Conservation (phyloP, 1,140 invertebrate genomes). For the Nasonia vitripennis region DNA sequence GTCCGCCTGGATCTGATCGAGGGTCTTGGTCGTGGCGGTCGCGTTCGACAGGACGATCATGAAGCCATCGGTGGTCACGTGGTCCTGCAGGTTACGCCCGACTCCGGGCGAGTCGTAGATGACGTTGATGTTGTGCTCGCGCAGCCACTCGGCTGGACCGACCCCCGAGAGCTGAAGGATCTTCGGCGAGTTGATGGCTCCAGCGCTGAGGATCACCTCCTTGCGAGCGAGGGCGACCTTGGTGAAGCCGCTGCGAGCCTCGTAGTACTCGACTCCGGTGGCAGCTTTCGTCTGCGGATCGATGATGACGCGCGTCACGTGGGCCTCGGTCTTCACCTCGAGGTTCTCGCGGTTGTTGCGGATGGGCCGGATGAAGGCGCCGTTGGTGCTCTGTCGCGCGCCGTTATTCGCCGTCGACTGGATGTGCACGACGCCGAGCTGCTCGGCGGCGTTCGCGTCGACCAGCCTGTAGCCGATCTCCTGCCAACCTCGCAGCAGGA, state of each 20-base stretch:
- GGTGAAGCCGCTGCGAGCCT: constrained; percentile 68
- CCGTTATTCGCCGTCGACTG: constrained; percentile 80
- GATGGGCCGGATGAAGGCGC: constrained; percentile 84
- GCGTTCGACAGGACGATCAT: constrained; percentile 74
- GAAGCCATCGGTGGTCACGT: constrained; percentile 77
- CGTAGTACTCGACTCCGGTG: constrained; percentile 80
- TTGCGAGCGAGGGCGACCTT: constrained; percentile 75
- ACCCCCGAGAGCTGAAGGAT: constrained; percentile 78
- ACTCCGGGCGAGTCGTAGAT: constrained; percentile 79
- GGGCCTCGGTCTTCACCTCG: constrained; percentile 80
- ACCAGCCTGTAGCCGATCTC: constrained; percentile 76
- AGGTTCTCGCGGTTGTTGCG: constrained; percentile 83
- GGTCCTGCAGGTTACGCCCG: constrained; percentile 83
- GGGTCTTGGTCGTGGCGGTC: constrained; percentile 71
- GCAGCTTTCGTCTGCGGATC: constrained; percentile 81
- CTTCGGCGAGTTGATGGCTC: constrained; percentile 78
- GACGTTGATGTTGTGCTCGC: constrained; percentile 73
- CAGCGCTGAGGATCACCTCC: constrained; percentile 81
- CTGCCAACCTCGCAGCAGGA: constrained; percentile 77
- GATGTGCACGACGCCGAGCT: constrained; percentile 78
- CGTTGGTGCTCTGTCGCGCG: constrained; percentile 81
- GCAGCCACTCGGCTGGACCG: constrained; percentile 75
- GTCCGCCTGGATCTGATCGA: constrained; percentile 75
- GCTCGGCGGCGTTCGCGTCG: constrained; percentile 76
- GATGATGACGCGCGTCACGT: constrained; percentile 84